Conservation (phyloP, 1,140 invertebrate species). For the Ceratina japonica region DNA sequence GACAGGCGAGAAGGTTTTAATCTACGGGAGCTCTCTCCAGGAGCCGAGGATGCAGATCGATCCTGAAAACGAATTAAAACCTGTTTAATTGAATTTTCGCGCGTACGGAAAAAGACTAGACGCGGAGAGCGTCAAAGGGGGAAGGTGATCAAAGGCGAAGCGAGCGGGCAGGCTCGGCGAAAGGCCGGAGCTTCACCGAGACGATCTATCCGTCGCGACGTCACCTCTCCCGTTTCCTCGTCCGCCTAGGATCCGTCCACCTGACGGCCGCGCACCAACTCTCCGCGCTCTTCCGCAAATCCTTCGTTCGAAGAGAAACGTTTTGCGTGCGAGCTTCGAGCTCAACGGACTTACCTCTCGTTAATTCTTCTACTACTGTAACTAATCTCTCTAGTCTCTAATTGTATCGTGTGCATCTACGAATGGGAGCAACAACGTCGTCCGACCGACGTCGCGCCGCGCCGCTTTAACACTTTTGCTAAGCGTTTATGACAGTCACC, state of each 20-base stretch:
- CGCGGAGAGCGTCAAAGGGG: constrained; percentile 13
- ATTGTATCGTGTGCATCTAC: constrained; percentile 76
- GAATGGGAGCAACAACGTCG: constrained; percentile 77
- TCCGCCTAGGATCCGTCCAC: constrained; percentile 18
- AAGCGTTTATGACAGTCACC: background rate
- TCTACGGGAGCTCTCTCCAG: constrained; percentile 29
- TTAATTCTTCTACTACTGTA: constrained; percentile 62
- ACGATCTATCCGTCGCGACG: constrained; percentile 37
- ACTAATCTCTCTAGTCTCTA: constrained; percentile 72
- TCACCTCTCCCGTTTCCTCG: constrained; percentile 27
- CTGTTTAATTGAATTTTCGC: constrained; percentile 45
- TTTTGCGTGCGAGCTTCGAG: constrained; percentile 35
- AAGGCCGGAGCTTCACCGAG: constrained; percentile 39
- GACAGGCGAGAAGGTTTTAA: constrained; percentile 5
- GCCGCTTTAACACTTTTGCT: background rate
- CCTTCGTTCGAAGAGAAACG: constrained; percentile 42
- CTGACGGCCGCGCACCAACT: constrained; percentile 20
- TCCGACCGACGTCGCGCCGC: constrained; percentile 30
- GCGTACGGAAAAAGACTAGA: background rate
- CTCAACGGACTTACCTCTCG: constrained; percentile 70
- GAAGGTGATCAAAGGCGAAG: constrained; percentile 29
- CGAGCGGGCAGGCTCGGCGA: constrained; percentile 36
- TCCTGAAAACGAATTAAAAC: constrained; percentile 51
- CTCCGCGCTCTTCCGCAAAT: constrained; percentile 41
- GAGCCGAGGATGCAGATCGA: constrained; percentile 19